Base-by-base conservation (phyloP, 2,113 vertebrate species). In the Hydropotes inermis region DNA sequence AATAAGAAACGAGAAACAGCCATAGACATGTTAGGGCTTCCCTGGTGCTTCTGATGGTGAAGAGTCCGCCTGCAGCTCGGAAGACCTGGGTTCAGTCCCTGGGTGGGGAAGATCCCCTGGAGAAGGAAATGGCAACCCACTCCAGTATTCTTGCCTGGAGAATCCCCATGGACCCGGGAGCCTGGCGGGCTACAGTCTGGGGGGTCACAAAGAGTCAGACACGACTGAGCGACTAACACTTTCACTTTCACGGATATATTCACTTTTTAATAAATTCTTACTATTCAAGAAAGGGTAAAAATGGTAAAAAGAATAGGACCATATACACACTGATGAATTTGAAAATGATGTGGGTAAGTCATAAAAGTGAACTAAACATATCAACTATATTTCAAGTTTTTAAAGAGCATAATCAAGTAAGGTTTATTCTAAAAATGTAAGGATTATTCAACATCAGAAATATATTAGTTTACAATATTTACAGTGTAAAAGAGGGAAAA, bases 231-330 rank as follows among this genome's bases (percentile, higher is more conserved):
- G 70, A 76, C 39, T 27, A 15, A 76, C 23, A 76, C 19, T 74
- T 39, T 17, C 52, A 19, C 52, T 54, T 54, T 74, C 67, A 43
- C 12, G 87, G 43, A 36, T 3, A 45, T 70, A 27, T 36, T 45
- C 55, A 47, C 61, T 93, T 85, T 85, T 85, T n/a, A 84, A 78
- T n/a, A 86, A 61, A 54, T 61, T 86, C 55, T 27, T 86, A 86
- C 28, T 64, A 45, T 43, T 84, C 87, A 74, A 89, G 85, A 79
- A 97, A 87, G 28, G 33, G 50, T 58, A 92, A 96, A 92, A 88
- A 76, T 21, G 28, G 16, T 54, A 79, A 89, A 93, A 95, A 87
- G 54, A 55, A 83, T 58, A 70, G 52, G 33, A 55, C 55, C 33
- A 88, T 81, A 79, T 79, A 90, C 25, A 90, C 27, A 36, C 1